Conservation (phyloP, 2,888 invertebrate species). For the Drosophila acutilabella region DNA sequence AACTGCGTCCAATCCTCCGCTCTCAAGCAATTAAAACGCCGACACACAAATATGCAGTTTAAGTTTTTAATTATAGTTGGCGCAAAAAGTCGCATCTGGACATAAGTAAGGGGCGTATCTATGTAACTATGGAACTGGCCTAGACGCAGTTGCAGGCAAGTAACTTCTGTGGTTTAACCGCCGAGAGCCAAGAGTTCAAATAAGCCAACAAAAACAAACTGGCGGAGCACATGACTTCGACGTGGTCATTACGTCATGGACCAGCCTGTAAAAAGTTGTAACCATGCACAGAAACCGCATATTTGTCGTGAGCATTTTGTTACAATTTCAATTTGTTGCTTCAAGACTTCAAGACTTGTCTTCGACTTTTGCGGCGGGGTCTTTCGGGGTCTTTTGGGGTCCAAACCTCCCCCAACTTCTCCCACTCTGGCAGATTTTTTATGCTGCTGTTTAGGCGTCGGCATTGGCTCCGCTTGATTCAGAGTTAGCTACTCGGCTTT, state of each 20-base stretch:
- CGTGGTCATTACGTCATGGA: conserved; percentile 73
- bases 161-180: conserved; percentile 31
- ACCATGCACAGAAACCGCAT: conserved; percentile 67
- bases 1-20: conserved; percentile 49
- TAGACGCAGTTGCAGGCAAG: conserved; percentile 33
- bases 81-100: conserved; percentile 35
- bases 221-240: conserved; percentile 67
- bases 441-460: conserved; percentile 39
- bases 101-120: conserved; percentile 3
- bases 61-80: conserved; percentile 49
- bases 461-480: conserved; percentile 64
- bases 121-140: conserved; percentile 39
- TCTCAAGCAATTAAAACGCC: conserved; percentile 55
- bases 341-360: conserved; percentile 48
- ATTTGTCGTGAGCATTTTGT: conserved; percentile 80
- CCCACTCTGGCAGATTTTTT: conserved; percentile 6
- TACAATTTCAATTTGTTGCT: conserved; percentile 77
- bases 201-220: conserved; percentile 48
- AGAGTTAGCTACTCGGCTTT: conserved; percentile 49
- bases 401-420: conserved; percentile 1
- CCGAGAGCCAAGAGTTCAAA: conserved; percentile 4
- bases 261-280: conserved; percentile 31
- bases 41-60: conserved; percentile 53
- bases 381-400: conserved; percentile 24
- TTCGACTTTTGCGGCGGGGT: conserved; percentile 43